These are phyloP conservation scores for Amiota mariae DNA, from an alignment of 2,888 invertebrate genomes.

Conservation along the genomic window DNA sequence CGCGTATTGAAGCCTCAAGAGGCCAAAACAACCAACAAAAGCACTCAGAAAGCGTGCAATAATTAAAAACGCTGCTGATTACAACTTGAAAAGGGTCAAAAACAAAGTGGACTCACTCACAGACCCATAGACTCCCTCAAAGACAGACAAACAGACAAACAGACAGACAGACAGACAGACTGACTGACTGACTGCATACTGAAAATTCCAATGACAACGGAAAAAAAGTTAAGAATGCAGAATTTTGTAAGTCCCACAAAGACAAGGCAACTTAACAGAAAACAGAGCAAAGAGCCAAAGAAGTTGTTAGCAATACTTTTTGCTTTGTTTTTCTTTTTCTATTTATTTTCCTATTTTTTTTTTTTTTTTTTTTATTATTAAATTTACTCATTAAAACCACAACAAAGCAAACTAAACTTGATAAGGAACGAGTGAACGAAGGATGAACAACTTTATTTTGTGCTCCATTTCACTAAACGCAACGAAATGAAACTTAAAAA, in stretches of 20 bases:
- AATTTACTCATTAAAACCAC: slow-evolving; percentile 61
- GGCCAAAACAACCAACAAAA: slow-evolving; percentile 10
- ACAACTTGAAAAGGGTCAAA: neutral
- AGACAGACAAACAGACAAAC: neutral
- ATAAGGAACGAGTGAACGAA: neutral
- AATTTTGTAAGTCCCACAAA: neutral
- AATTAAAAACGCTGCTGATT: slow-evolving; percentile 13
- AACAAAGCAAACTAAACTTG: slow-evolving; percentile 50
- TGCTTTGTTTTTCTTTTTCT: neutral
- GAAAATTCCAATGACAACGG: neutral
- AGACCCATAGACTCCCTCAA: no score
- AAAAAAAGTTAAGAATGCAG: neutral
- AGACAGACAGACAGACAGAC: neutral
- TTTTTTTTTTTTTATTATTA: slow-evolving; percentile 5
- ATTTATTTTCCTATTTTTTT: neutral
- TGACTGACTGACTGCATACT: neutral
- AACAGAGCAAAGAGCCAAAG: no score
- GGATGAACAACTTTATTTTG: neutral
- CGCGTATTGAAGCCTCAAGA: slow-evolving; percentile 17
- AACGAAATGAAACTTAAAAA: slow-evolving; percentile 6
- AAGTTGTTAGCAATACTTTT: neutral
- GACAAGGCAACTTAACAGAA: neutral
- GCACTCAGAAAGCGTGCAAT: slow-evolving; percentile 10
- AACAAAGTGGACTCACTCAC: neutral
- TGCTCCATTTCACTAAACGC: neutral